A percentile compares a stretch with the other conserved stretches of the same genome.
Evolutionary conservation across 1,140 invertebrate species (phyloP).

Genomic region (Solenopsis invicta): DNA sequence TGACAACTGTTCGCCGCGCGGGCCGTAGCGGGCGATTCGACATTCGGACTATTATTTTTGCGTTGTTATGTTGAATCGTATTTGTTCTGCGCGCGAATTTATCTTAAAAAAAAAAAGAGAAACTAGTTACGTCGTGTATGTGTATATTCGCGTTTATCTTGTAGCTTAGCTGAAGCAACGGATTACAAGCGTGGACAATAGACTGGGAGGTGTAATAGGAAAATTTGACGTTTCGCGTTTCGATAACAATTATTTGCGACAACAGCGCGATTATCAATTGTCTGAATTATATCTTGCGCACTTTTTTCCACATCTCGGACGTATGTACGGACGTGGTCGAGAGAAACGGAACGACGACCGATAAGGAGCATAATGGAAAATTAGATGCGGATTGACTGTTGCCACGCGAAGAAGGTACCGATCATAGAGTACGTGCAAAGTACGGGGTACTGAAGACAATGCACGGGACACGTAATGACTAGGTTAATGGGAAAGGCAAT

Average conservation of each 20-base stretch:
- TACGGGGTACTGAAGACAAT: constrained; percentile 75
- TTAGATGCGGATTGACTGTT: constrained; percentile 68
- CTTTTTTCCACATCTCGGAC: background rate
- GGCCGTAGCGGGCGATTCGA: background rate
- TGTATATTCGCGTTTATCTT: background rate
- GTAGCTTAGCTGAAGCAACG: background rate
- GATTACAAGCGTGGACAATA: constrained; percentile 16
- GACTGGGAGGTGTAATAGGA: constrained; percentile 52
- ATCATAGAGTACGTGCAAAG: constrained; percentile 76
- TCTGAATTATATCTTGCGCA: constrained; percentile 39
- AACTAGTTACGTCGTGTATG: background rate
- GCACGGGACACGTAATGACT: constrained; percentile 74
- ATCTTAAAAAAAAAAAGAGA: constrained; percentile 27
- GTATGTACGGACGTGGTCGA: constrained; percentile 45
- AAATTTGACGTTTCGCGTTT: constrained; percentile 54
- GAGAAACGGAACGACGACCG: constrained; percentile 54
- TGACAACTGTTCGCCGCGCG: constrained; percentile 27
- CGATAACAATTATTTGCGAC: constrained; percentile 59
- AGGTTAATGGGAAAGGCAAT: constrained; percentile 77
- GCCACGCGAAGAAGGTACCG: constrained; percentile 68
- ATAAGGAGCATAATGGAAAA: constrained; percentile 76
- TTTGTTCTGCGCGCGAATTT: constrained; percentile 14
- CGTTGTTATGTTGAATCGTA: constrained; percentile 16
- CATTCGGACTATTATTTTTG: constrained; percentile 29
- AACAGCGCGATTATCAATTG: constrained; percentile 63